A percentile compares a stretch with the other conserved stretches of the same genome.
Evolutionary conservation across 2,888 invertebrate species (phyloP).

Genomic region (Rhingia campestris): DNA sequence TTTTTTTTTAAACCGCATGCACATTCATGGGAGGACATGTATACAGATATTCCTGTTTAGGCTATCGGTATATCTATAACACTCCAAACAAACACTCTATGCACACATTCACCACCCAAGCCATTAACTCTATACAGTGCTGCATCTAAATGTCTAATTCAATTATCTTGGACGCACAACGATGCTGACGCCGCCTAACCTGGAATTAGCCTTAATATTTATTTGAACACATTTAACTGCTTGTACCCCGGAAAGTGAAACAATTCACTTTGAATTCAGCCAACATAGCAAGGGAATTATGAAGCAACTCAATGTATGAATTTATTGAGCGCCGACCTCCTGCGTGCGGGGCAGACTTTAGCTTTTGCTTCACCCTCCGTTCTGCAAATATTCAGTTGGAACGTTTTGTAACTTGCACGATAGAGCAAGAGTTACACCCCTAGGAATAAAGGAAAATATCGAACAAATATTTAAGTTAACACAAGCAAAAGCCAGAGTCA

Average conservation of each 20-base stretch:
- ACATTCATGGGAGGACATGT: too few relatives aligned
- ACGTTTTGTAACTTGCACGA: not conserved
- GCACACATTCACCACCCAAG: not conserved
- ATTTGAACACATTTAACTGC: conserved; percentile 60
- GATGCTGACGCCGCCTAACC: conserved; percentile 15
- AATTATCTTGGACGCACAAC: conserved; percentile 58
- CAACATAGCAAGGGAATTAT: not conserved
- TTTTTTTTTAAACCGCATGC: too few relatives aligned
- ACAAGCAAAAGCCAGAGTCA: conserved; percentile 25
- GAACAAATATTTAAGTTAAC: conserved; percentile 20
- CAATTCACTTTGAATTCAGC: conserved; percentile 47
- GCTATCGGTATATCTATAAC: too few relatives aligned
- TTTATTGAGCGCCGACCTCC: not conserved
- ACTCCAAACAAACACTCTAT: too few relatives aligned
- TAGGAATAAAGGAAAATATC: not conserved
- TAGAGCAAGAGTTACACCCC: not conserved
- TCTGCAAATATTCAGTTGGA: conserved; percentile 1
- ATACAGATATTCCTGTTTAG: too few relatives aligned
- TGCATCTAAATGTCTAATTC: conserved; percentile 48
- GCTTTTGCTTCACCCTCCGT: not conserved
- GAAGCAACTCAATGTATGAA: conserved; percentile 8
- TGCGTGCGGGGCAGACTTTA: not conserved
- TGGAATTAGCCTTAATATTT: conserved; percentile 62
- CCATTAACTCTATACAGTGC: not conserved
- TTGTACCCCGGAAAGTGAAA: conserved; percentile 48